phyloP scores from a whole-genome alignment of 2,113 vertebrate genomes.

The Platichthys stellatus region DNA sequence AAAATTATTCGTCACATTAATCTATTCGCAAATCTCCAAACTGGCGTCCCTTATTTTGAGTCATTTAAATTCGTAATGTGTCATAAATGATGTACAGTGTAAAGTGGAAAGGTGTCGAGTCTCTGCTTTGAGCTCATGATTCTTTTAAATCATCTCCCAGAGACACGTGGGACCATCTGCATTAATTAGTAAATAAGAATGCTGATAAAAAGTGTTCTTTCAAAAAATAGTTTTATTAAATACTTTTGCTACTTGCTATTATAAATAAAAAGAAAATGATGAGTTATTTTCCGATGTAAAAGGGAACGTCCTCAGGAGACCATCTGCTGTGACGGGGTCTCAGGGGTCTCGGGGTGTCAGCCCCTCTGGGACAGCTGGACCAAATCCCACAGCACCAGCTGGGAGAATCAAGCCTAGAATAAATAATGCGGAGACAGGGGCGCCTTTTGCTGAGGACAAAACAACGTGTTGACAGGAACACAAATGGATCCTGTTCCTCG shows the following conservation, averaged over 20 bases:
- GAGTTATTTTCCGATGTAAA: slow-evolving; percentile 40
- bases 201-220: slow-evolving; percentile 7
- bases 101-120: neutral
- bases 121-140: slow-evolving; percentile 4
- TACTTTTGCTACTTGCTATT: slow-evolving; percentile 41
- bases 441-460: slow-evolving; percentile 57
- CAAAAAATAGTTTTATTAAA: slow-evolving; percentile 66
- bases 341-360: slow-evolving; percentile 48
- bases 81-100: slow-evolving; percentile 31
- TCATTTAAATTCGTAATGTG: slow-evolving; percentile 30
- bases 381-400: slow-evolving; percentile 76
- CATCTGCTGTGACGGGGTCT: slow-evolving; percentile 74
- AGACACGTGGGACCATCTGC: neutral
- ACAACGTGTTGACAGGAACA: slow-evolving; percentile 51
- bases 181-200: neutral
- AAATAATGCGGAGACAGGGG: slow-evolving; percentile 61
- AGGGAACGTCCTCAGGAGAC: slow-evolving; percentile 52
- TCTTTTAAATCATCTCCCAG: slow-evolving; percentile 22
- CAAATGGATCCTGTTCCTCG: slow-evolving; percentile 40
- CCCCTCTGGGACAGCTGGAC: slow-evolving; percentile 75
- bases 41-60: slow-evolving; percentile 34
- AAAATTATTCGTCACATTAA: slow-evolving; percentile 51
- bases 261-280: slow-evolving; percentile 62
- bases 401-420: slow-evolving; percentile 76
- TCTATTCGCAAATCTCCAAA: slow-evolving; percentile 23